These are phyloP conservation scores for Onychostoma macrolepis DNA, from an alignment of 2,113 vertebrate species.

Conservation along the genomic window DNA sequence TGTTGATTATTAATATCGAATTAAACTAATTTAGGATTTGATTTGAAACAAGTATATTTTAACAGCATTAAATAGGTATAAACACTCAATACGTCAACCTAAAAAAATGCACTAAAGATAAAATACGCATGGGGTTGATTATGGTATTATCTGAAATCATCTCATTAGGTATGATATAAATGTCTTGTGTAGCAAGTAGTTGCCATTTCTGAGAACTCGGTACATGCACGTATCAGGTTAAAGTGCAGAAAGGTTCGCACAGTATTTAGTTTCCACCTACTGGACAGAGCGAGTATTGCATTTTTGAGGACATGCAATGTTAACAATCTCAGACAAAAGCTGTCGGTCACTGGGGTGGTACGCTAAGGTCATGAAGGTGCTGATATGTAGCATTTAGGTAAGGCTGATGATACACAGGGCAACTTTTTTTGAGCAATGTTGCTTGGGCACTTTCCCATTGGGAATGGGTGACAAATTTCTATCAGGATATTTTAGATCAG, in stretches of 20 bases:
- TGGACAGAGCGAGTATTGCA: neutral
- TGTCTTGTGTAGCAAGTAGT: too few relatives aligned
- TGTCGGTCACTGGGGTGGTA: neutral
- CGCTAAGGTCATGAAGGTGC: too few relatives aligned
- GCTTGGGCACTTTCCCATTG: too few relatives aligned
- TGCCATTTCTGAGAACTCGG: neutral
- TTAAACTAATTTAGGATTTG: neutral
- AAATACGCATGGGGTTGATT: too few relatives aligned
- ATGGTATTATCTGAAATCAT: too few relatives aligned
- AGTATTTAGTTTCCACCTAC: constrained; percentile 29
- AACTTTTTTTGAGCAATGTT: too few relatives aligned
- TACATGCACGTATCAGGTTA: neutral
- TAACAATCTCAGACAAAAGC: too few relatives aligned
- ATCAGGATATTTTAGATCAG: too few relatives aligned
- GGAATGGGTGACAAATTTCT: too few relatives aligned
- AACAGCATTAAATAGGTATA: neutral
- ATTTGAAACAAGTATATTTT: neutral
- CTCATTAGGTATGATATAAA: too few relatives aligned
- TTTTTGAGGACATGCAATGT: neutral
- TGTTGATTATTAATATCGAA: neutral
- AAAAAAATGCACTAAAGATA: neutral
- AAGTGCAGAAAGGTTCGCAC: neutral
- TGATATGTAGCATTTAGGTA: too few relatives aligned
- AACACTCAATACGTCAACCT: neutral
- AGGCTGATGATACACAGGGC: too few relatives aligned